Conservation (phyloP, 2,888 invertebrate species). For the Acrobasis consociella region DNA sequence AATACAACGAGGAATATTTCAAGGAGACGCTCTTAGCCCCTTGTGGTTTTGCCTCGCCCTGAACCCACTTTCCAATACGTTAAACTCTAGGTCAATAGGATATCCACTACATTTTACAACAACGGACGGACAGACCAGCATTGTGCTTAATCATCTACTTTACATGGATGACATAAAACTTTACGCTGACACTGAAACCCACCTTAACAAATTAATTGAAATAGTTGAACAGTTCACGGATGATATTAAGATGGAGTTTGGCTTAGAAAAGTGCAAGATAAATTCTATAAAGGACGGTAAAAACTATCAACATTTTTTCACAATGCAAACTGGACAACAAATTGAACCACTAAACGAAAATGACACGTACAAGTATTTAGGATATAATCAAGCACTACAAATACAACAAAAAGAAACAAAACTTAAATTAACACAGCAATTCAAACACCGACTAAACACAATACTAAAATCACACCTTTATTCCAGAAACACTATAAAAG, state of each 20-base stretch:
- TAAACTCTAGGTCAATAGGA: constrained; percentile 1
- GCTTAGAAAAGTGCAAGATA: background rate
- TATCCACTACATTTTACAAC: background rate
- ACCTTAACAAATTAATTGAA: background rate
- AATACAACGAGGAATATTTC: constrained; percentile 31
- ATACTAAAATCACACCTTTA: constrained; percentile 11
- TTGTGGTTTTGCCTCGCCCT: constrained; percentile 4
- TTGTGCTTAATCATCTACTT: background rate
- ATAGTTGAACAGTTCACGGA: background rate
- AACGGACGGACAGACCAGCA: background rate
- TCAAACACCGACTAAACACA: constrained; percentile 2
- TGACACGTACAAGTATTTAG: constrained; percentile 24
- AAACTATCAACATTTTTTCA: constrained; percentile 17
- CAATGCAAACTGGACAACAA: constrained; percentile 19
- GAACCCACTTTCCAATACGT: constrained; percentile 16
- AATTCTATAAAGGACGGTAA: constrained; percentile 19
- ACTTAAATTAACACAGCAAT: constrained; percentile 11
- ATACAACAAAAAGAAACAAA: constrained; percentile 10
- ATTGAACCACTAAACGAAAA: constrained; percentile 24
- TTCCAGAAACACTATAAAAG: constrained; percentile 2
- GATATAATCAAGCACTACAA: background rate
- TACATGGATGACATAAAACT: constrained; percentile 7
- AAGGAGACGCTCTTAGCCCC: constrained; percentile 23
- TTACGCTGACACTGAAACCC: background rate
- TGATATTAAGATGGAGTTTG: background rate